phyloP scores from a whole-genome alignment of 2,113 vertebrate genomes.

The Seriola aureovittata region DNA sequence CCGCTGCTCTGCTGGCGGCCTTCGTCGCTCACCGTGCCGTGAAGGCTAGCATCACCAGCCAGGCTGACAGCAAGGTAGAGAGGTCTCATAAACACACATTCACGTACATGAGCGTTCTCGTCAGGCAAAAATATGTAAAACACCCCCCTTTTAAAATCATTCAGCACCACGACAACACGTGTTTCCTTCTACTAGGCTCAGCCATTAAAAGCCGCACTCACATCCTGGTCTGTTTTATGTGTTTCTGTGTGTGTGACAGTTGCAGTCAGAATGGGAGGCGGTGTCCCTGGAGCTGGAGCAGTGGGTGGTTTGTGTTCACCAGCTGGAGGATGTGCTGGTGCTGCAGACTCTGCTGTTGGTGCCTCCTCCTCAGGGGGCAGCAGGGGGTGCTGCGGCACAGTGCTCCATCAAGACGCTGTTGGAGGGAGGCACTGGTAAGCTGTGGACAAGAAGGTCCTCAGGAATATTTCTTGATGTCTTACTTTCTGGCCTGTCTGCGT shows the following conservation, averaged over 20 bases:
- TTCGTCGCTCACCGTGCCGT: constrained; percentile 90
- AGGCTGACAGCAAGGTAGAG: constrained; percentile 87
- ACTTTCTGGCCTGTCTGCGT: too few species aligned
- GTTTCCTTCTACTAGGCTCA: not conserved
- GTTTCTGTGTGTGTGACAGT: constrained; percentile 48
- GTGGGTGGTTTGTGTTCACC: constrained; percentile 93
- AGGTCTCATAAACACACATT: not conserved
- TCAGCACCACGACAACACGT: not conserved
- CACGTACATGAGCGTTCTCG: not conserved
- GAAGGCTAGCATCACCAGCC: constrained; percentile 84
- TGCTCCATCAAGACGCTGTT: constrained; percentile 92
- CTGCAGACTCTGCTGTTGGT: constrained; percentile 91
- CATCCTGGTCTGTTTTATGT: too few species aligned
- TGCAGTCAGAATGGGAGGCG: constrained; percentile 92
- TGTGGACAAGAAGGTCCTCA: not conserved
- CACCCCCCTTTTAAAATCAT: not conserved
- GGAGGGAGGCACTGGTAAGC: constrained; percentile 93
- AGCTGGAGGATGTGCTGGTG: constrained; percentile 93
- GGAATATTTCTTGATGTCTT: not conserved
- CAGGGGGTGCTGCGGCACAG: constrained; percentile 82
- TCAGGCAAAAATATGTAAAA: too few species aligned
- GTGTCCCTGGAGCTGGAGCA: constrained; percentile 96
- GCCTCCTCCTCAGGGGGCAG: constrained; percentile 74
- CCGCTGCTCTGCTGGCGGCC: constrained; percentile 91
- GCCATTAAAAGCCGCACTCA: not conserved